A percentile compares a stretch with the other conserved stretches of the same genome.
These are phyloP conservation scores for Kryptolebias marmoratus DNA, from an alignment of 2,113 vertebrate genomes.

Conservation along the genomic window DNA sequence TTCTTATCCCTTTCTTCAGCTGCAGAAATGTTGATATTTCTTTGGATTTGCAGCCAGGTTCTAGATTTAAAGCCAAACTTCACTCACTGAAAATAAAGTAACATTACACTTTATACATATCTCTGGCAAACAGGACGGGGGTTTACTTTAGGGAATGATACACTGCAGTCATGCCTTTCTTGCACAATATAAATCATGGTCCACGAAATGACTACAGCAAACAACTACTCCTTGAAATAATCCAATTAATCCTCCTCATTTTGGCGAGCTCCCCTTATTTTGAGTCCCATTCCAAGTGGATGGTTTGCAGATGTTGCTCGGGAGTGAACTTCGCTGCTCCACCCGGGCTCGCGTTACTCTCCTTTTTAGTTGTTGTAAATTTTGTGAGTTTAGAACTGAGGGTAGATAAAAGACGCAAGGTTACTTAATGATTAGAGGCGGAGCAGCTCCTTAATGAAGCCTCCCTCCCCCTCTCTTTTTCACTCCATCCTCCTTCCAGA, in stretches of 20 bases:
- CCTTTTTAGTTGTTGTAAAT: conserved; percentile 44
- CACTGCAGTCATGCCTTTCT: conserved; percentile 20
- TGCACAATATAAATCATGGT: conserved; percentile 41
- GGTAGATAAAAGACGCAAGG: conserved; percentile 66
- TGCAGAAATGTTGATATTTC: neutral
- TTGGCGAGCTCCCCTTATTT: conserved; percentile 35
- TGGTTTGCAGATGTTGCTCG: conserved; percentile 73
- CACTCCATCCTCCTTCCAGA: conserved; percentile 45
- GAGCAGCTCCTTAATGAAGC: conserved; percentile 60
- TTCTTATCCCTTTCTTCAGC: neutral
- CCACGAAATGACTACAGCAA: conserved; percentile 30
- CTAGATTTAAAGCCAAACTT: neutral
- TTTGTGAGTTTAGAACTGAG: conserved; percentile 52
- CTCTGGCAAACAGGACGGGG: neutral
- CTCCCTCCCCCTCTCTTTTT: neutral
- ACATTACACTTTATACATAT: conserved; percentile 8
- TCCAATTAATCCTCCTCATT: conserved; percentile 53
- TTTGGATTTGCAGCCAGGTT: conserved; percentile 15
- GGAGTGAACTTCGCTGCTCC: conserved; percentile 45
- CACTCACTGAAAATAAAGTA: conserved; percentile 5
- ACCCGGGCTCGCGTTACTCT: conserved; percentile 33
- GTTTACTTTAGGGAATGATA: conserved; percentile 31
- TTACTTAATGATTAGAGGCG: conserved; percentile 75
- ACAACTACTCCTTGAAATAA: conserved; percentile 44
- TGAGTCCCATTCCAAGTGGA: conserved; percentile 43